Base-by-base conservation (phyloP, 2,888 invertebrate genomes). In the Carterocephalus palaemon region DNA sequence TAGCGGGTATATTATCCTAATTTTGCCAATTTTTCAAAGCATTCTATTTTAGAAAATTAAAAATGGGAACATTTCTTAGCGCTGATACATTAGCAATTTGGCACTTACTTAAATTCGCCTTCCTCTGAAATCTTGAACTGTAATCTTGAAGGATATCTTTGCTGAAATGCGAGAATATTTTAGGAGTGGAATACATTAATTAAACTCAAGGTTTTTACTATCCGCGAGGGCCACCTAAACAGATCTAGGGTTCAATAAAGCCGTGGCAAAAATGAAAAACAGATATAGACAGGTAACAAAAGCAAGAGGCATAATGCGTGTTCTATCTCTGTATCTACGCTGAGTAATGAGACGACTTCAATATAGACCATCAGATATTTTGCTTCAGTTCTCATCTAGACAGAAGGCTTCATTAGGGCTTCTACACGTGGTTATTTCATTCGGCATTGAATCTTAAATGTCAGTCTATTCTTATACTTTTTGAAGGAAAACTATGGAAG, bases 281-380 rank as follows among this genome's bases (percentile, higher is more conserved):
- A 55, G 56, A 52, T 56, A 48, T 53, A 56, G 54, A 48, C 45
- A 47, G 57, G 54, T 56, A 68, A 71, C 75, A 75, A 76, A 69
- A 57, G 60, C 52, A 57, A 57, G 51, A 53, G 37, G 57, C 57
- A 67, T 67, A 68, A 68, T 67, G 68, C 75, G 68, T 75, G 68
- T 65, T 60, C 64, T 74, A 74, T 75, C 72, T 72, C 63, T 53
- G 67, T 67, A 76, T 76, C 60, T 50, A 51, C 48, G 49, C 24
- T 64, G 65, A 75, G 74, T 78, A 73, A 77, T 74, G 74, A 73
- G 74, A 64, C 65, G 60, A 64, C 63, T 69, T 63, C 65, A 68
- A 66, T 66, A 57, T 52, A 37, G 46, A 42, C 42, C 64, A 67
- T 70, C 64, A 55, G 60, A 63, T 67, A 58, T 32, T 29, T 26